These are phyloP conservation scores for Aegithalos caudatus DNA, from an alignment of 2,113 vertebrate genomes.

Conservation along the genomic window DNA sequence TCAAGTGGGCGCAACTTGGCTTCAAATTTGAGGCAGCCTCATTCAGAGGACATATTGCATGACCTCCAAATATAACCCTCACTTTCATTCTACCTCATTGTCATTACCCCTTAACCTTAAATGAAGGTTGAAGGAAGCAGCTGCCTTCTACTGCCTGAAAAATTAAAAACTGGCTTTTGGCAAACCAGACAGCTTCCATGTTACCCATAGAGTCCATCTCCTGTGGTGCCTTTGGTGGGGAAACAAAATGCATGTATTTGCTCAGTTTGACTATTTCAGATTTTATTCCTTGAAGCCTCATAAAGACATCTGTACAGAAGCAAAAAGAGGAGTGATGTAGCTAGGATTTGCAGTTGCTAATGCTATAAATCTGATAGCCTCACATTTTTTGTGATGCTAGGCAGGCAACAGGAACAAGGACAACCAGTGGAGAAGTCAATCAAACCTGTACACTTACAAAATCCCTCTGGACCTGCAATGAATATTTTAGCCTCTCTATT, in stretches of 20 bases:
- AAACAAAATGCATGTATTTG: not conserved
- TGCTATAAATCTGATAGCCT: not conserved
- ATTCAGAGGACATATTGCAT: not conserved
- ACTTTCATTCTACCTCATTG: not conserved
- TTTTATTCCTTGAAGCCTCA: conserved; percentile 8
- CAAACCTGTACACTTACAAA: not conserved
- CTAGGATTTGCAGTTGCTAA: not conserved
- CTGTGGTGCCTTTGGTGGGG: not conserved
- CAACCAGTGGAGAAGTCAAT: not conserved
- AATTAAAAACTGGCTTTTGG: not conserved
- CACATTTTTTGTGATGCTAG: not conserved
- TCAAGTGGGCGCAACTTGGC: not conserved
- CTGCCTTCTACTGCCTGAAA: not conserved
- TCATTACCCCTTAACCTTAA: not conserved
- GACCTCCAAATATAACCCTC: not conserved
- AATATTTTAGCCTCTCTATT: not conserved
- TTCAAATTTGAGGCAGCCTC: not conserved
- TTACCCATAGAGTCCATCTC: not conserved
- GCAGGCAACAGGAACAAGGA: not conserved
- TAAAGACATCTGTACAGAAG: not conserved
- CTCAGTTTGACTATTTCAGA: not conserved
- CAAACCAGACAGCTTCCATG: not conserved
- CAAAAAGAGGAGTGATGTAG: not conserved
- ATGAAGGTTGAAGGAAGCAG: not conserved
- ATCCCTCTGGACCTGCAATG: not conserved